These are phyloP conservation scores for Indicator indicator DNA, from an alignment of 2,113 vertebrate species.

Conservation along the genomic window DNA sequence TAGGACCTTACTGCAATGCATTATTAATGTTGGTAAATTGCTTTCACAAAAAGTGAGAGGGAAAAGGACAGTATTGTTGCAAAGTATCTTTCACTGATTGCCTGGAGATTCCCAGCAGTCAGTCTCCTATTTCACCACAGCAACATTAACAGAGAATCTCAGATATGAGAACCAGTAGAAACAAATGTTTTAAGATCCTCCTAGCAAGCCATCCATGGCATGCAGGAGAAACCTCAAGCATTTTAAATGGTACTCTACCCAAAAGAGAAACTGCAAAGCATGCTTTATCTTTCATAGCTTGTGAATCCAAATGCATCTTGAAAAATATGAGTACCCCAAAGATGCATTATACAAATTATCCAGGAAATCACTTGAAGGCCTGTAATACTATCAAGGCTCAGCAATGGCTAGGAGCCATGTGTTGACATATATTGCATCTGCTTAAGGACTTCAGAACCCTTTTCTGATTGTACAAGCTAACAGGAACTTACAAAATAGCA, in stretches of 20 bases:
- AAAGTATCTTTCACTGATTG: conserved; percentile 44
- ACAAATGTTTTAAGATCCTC: conserved; percentile 25
- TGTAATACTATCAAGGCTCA: neutral
- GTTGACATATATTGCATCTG: neutral
- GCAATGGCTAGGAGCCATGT: neutral
- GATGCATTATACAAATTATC: conserved; percentile 4
- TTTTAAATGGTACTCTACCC: conserved; percentile 14
- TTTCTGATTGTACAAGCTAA: neutral
- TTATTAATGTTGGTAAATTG: conserved; percentile 40
- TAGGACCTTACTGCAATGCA: neutral
- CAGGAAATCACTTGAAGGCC: neutral
- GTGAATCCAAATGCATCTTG: conserved; percentile 15
- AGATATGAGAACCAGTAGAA: conserved; percentile 21
- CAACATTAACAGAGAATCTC: conserved; percentile 46
- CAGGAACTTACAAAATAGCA: neutral
- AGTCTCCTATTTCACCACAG: conserved; percentile 36
- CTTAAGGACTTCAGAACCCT: neutral
- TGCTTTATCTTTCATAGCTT: conserved; percentile 4
- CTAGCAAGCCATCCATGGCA: conserved; percentile 5
- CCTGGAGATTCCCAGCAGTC: conserved; percentile 53
- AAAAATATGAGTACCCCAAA: conserved; percentile 44
- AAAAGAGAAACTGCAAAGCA: neutral
- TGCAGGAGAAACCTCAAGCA: neutral
- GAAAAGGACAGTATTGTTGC: neutral
- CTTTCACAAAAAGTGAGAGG: conserved; percentile 33